Evolutionary conservation across 2,888 invertebrate genomes (phyloP).

Genomic region (Amitus sp.): DNA sequence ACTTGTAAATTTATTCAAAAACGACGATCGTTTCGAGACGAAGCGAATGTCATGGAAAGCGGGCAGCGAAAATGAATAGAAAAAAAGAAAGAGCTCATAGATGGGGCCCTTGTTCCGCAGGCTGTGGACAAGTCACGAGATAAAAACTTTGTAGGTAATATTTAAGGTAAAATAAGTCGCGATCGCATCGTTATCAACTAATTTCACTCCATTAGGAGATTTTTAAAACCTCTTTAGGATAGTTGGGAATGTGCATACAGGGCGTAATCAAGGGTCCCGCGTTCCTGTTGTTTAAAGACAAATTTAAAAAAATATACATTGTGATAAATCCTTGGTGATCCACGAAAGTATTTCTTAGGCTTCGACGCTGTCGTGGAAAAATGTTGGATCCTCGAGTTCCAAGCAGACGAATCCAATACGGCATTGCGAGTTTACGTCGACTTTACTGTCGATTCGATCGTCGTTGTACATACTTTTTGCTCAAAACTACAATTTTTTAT

Average conservation of each 20-base stretch:
- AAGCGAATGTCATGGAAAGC: no score
- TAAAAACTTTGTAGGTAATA: slow-evolving; percentile 52
- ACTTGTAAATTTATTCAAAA: no score
- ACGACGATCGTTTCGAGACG: no score
- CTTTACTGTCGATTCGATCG: neutral
- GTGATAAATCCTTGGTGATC: slow-evolving; percentile 66
- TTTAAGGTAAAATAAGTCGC: slow-evolving; percentile 34
- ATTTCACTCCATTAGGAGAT: slow-evolving; percentile 50
- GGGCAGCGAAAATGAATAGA: slow-evolving; percentile 6
- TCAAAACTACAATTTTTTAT: neutral
- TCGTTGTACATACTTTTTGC: neutral
- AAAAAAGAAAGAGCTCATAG: slow-evolving; percentile 28
- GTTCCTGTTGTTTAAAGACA: slow-evolving; percentile 46
- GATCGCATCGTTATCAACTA: slow-evolving; percentile 52
- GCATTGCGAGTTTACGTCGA: slow-evolving; percentile 37
- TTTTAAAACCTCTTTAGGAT: slow-evolving; percentile 53
- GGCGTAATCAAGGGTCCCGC: slow-evolving; percentile 44
- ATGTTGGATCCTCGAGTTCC: slow-evolving; percentile 29
- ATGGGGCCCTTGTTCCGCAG: slow-evolving; percentile 51
- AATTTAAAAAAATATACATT: slow-evolving; percentile 53
- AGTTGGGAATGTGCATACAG: slow-evolving; percentile 40
- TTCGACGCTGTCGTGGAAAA: slow-evolving; percentile 34
- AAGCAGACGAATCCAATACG: slow-evolving; percentile 21
- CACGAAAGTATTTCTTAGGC: slow-evolving; percentile 64
- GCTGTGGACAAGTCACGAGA: slow-evolving; percentile 58